These are phyloP conservation scores for Oreonectes daqikongensis DNA, from an alignment of 2,797 vertebrate genomes.

Conservation along the genomic window DNA sequence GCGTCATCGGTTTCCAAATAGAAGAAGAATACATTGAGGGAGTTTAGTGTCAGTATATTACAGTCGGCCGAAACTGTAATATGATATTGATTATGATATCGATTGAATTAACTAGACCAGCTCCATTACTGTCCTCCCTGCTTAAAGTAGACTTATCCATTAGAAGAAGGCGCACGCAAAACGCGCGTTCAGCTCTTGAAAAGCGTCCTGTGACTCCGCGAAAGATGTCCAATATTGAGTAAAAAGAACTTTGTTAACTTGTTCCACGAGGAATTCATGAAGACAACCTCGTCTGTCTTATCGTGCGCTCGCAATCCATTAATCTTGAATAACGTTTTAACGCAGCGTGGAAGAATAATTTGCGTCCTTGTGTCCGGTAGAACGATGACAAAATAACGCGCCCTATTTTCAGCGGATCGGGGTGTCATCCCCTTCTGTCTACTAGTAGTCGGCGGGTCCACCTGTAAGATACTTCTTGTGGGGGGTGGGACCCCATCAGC, in stretches of 20 bases:
- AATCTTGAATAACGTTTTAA: constrained; percentile 23
- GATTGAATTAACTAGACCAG: neutral
- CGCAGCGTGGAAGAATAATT: constrained; percentile 8
- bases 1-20: neutral
- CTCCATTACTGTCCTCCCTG: neutral
- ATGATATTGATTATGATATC: constrained; percentile 3
- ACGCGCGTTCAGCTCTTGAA: neutral
- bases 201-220: constrained; percentile 19
- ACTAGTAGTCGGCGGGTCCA: constrained; percentile 52
- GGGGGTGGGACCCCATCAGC: constrained; percentile 63
- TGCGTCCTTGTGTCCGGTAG: constrained; percentile 37
- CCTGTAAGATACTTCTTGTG: constrained; percentile 65
- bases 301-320: constrained; percentile 38
- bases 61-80: neutral
- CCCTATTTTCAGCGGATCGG: constrained; percentile 47
- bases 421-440: constrained; percentile 44
- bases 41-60: constrained; percentile 2
- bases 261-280: neutral
- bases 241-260: constrained; percentile 28
- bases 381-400: constrained; percentile 35
- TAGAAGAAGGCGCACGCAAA: neutral
- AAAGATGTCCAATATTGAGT: constrained; percentile 16
- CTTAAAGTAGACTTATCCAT: constrained; percentile 19
- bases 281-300: constrained; percentile 10
- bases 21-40: neutral